Evolutionary conservation across 2,113 vertebrate genomes (phyloP).

Genomic region (Tautogolabrus adspersus): DNA sequence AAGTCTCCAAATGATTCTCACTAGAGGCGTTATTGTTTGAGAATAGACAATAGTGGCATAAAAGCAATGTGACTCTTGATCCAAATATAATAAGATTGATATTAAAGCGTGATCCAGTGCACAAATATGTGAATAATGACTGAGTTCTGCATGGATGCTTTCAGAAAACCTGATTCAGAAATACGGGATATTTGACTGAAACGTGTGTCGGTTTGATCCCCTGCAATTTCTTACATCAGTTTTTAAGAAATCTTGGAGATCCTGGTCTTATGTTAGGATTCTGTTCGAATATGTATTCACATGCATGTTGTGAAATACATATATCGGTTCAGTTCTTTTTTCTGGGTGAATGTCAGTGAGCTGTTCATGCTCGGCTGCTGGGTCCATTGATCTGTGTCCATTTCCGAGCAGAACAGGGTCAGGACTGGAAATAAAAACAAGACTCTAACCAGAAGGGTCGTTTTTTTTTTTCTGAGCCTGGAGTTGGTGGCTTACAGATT

Average conservation of each 20-base stretch:
- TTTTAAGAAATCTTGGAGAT: too few relatives aligned
- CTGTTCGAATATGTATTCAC: too few relatives aligned
- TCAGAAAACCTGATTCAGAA: neutral
- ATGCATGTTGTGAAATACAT: neutral
- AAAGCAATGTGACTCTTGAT: slow-evolving; percentile 2
- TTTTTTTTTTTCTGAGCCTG: slow-evolving; percentile 26
- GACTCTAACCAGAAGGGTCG: slow-evolving; percentile 68
- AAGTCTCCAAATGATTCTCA: neutral
- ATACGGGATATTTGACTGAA: slow-evolving; percentile 4
- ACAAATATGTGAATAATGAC: slow-evolving; percentile 31
- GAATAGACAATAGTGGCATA: slow-evolving; percentile 23
- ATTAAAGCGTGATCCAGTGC: slow-evolving; percentile 21
- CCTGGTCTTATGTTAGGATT: too few relatives aligned
- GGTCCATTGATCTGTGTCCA: slow-evolving; percentile 73
- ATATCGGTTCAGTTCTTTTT: neutral
- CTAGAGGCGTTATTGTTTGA: slow-evolving; percentile 16
- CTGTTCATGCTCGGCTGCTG: slow-evolving; percentile 32
- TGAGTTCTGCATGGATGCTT: slow-evolving; percentile 25
- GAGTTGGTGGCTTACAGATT: slow-evolving; percentile 32
- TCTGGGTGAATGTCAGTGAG: neutral
- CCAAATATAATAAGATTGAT: slow-evolving; percentile 27
- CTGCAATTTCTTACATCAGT: neutral
- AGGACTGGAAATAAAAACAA: slow-evolving; percentile 77
- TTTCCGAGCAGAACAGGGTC: slow-evolving; percentile 78
- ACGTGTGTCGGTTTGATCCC: neutral